Percentiles rank a stretch among this genome's conserved stretches.
Evolutionary conservation across 2,113 vertebrate genomes (phyloP).

Genomic region (Phalacrocorax aristotelis): DNA sequence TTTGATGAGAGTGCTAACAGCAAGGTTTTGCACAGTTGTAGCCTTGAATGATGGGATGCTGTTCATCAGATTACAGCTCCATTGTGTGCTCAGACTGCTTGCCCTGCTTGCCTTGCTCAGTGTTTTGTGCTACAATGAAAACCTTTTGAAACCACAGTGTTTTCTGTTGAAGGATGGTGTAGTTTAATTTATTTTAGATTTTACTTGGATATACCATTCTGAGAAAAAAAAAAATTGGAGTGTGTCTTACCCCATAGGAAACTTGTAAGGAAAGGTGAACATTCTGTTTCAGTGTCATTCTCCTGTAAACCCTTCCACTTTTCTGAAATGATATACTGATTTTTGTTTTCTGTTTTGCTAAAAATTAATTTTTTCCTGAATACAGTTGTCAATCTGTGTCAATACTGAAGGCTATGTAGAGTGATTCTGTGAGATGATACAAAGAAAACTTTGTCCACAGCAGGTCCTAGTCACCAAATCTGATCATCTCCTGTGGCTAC

Average conservation of each 20-base stretch:
- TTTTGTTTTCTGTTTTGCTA: background rate
- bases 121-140: background rate
- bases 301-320: background rate
- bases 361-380: background rate
- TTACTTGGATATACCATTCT: background rate
- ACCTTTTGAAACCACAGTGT: background rate
- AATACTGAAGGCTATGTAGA: background rate
- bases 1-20: background rate
- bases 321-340: background rate
- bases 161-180: conserved; percentile 26
- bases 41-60: background rate
- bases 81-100: conserved; percentile 19
- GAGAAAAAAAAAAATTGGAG: background rate
- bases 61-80: conserved; percentile 30
- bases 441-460: background rate
- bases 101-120: background rate
- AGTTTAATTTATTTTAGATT: conserved; percentile 29
- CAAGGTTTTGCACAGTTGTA: background rate
- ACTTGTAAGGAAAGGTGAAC: background rate
- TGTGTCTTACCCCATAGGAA: background rate
- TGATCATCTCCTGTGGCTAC: background rate
- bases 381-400: background rate
- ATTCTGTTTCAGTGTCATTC: background rate
- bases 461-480: background rate
- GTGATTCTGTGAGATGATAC: background rate